Conservation (phyloP, 2,113 vertebrate genomes). For the Muscicapa adusta region DNA sequence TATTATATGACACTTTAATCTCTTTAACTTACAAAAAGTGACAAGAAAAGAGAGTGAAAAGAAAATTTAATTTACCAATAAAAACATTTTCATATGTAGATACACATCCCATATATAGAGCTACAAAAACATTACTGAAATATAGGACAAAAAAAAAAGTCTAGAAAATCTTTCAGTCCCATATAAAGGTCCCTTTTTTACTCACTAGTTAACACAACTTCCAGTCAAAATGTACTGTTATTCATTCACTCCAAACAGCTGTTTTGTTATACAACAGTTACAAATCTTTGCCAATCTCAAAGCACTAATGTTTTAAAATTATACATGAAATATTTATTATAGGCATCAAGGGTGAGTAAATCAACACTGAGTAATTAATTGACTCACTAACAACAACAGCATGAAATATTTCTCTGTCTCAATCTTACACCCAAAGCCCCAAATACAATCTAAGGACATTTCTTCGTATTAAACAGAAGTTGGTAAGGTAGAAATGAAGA, state of each 20-base stretch:
- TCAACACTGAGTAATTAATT: neutral
- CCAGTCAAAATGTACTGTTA: neutral
- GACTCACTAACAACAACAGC: neutral
- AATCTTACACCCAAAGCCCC: neutral
- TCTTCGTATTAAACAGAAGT: neutral
- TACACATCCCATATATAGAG: neutral
- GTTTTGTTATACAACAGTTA: neutral
- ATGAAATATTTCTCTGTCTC: neutral
- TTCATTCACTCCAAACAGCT: neutral
- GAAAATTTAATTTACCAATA: neutral
- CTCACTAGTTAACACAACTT: neutral
- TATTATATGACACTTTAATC: neutral
- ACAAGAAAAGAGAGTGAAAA: neutral
- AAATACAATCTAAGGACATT: neutral
- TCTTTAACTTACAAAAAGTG: neutral
- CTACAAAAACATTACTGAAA: neutral
- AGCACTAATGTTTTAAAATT: slow-evolving; percentile 11
- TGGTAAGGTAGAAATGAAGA: neutral
- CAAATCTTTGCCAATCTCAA: neutral
- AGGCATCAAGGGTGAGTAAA: neutral
- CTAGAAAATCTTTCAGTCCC: neutral
- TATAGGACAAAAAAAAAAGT: neutral
- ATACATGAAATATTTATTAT: slow-evolving; percentile 18
- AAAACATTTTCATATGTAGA: neutral
- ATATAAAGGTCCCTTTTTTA: neutral